phyloP scores from a whole-genome alignment of 1,140 invertebrate genomes.

The Akabosia matsudoensis region DNA sequence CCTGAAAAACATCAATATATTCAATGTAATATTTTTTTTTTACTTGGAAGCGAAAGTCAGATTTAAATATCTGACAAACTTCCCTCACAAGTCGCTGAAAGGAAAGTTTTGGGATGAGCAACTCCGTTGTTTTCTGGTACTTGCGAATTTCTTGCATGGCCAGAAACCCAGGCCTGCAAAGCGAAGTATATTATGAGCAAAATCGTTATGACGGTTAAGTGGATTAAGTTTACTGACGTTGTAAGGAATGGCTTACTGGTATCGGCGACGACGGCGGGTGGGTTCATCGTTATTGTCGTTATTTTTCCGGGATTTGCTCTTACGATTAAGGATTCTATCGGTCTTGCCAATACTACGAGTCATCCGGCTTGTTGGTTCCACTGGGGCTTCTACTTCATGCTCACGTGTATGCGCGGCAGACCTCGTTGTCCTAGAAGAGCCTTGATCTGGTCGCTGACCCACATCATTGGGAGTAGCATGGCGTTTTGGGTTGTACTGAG shows the following conservation, averaged over 20 bases:
- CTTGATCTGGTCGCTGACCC: neutral
- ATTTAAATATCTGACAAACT: conserved; percentile 59
- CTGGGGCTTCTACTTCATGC: too few species aligned
- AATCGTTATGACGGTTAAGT: neutral
- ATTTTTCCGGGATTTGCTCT: too few species aligned
- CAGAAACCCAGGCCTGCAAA: conserved; percentile 56
- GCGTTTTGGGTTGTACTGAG: neutral
- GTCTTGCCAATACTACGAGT: too few species aligned
- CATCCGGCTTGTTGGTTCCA: too few species aligned
- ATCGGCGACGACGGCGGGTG: too few species aligned
- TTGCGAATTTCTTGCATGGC: conserved; percentile 58
- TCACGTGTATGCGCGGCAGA: neutral
- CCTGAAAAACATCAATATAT: too few species aligned
- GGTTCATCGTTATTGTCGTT: neutral
- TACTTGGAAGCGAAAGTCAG: conserved; percentile 60
- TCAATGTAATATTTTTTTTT: too few species aligned
- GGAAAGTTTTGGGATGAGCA: conserved; percentile 59
- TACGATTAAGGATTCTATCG: too few species aligned
- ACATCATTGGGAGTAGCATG: neutral
- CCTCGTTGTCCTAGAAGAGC: neutral
- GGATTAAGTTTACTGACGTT: neutral
- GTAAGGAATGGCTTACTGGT: neutral
- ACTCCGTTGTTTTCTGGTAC: conserved; percentile 53
- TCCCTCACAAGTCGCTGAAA: conserved; percentile 60
- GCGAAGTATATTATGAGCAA: conserved; percentile 53